phyloP scores from a whole-genome alignment of 2,113 vertebrate species.

The Cheirogaleus medius region DNA sequence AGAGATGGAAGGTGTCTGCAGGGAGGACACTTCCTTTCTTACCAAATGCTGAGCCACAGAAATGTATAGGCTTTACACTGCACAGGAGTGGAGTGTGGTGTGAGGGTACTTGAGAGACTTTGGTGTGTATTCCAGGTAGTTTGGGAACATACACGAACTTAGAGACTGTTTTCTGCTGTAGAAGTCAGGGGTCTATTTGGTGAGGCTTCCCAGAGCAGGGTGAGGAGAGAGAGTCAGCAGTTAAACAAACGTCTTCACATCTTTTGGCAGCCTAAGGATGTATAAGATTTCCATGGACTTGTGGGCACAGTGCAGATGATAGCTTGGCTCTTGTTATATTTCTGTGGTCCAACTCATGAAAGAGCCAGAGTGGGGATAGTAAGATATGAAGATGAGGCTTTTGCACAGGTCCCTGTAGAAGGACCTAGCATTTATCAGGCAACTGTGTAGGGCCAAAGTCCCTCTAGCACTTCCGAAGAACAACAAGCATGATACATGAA shows the following conservation, averaged over 20 bases:
- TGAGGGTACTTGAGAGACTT: not conserved
- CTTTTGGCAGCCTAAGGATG: not conserved
- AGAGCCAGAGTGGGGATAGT: rapidly evolving
- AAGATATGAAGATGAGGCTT: not conserved
- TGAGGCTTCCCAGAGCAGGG: not conserved
- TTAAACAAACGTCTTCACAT: not conserved
- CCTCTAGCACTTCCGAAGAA: not conserved
- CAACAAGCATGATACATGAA: not conserved
- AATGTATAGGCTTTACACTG: not conserved
- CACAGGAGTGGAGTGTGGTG: not conserved
- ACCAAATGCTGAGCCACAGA: not conserved
- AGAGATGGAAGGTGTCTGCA: not conserved
- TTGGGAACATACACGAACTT: not conserved
- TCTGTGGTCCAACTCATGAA: not conserved
- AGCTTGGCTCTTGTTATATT: not conserved
- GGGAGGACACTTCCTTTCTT: not conserved
- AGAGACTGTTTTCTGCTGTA: not conserved
- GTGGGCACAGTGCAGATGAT: not conserved
- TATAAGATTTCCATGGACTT: not conserved
- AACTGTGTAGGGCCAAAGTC: not conserved
- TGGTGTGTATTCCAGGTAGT: not conserved
- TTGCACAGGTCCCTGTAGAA: not conserved
- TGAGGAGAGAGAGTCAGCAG: not conserved
- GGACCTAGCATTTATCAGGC: not conserved
- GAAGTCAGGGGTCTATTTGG: not conserved